phyloP scores from a whole-genome alignment of 2,113 vertebrate genomes.

The Pyxicephalus adspersus region DNA sequence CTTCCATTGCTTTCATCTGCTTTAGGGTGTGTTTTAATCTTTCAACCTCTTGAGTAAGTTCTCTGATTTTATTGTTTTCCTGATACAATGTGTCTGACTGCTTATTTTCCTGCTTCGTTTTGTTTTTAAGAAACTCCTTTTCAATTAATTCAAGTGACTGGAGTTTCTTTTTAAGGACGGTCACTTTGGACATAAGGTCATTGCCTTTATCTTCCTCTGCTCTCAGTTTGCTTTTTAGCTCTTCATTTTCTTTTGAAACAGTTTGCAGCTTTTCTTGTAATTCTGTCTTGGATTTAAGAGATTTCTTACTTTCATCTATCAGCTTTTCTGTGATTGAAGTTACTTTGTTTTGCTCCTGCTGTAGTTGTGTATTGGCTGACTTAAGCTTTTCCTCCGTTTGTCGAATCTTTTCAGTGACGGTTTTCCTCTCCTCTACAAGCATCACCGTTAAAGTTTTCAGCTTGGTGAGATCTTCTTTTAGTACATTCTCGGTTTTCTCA shows the following conservation, averaged over 20 bases:
- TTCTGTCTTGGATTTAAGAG: constrained; percentile 89
- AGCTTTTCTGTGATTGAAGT: constrained; percentile 91
- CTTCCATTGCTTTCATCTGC: constrained; percentile 91
- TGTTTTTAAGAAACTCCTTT: constrained; percentile 87
- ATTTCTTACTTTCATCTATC: constrained; percentile 94
- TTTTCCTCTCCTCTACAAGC: constrained; percentile 93
- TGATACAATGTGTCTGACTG: constrained; percentile 80
- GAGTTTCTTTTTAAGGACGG: constrained; percentile 87
- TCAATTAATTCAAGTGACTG: constrained; percentile 88
- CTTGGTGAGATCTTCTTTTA: constrained; percentile 95
- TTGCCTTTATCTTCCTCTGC: constrained; percentile 87
- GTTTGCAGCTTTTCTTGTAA: constrained; percentile 89
- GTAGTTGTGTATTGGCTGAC: constrained; percentile 84
- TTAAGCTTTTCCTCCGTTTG: constrained; percentile 93
- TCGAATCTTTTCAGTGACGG: constrained; percentile 90
- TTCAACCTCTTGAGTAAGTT: constrained; percentile 93
- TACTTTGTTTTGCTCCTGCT: constrained; percentile 91
- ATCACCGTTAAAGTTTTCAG: constrained; percentile 95
- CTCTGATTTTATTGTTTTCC: constrained; percentile 95
- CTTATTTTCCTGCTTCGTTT: constrained; percentile 85
- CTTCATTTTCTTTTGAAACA: constrained; percentile 87
- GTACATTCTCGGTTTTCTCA: constrained; percentile 85
- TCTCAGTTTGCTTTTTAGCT: constrained; percentile 85
- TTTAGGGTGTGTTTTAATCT: constrained; percentile 87
- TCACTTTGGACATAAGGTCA: constrained; percentile 89